Evolutionary conservation across 1,140 invertebrate genomes (phyloP), one percentile per base, ranked within the genome.

Genomic region (Cydia fagiglandana): DNA sequence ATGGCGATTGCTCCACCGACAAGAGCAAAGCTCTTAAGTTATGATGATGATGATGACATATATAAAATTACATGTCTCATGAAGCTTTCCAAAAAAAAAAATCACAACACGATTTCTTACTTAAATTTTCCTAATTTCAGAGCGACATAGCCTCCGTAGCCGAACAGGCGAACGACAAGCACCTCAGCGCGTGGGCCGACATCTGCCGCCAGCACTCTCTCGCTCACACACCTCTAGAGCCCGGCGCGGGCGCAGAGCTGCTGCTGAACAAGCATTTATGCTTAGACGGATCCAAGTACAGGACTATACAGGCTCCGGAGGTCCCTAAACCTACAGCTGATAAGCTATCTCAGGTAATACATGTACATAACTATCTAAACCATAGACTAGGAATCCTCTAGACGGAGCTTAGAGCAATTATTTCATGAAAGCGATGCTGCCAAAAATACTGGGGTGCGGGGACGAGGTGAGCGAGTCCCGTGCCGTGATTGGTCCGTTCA

Each of bases 121-220:
- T 74, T 7, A 13, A 9, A 61, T 75, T 17, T n/a, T 12, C 30
- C 10, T 56, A 30, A 66, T 64, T 93, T 7, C 81, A 96, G 96
- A 93, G 92, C 28, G 96, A 96, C 90, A 93, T 97, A 90, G 94
- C 93, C n/a, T 94, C 94, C 28, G 95, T 97, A 34, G 96, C 97
- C 0, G 97, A 98, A 79, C 97, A 98, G 82, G 97, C 97, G 0
- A 98, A 98, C 91, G 97, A 98, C 87, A 98, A 98, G 87, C 98
- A 98, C 90, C 95, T 98, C 93, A 95, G 94, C 0, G 97, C 97
- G 9, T 99, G 98, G 98, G 97, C 97, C 5, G 96, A 96, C 84
- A 95, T 96, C 66, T 98, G 97, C 88, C 94, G 95, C 77, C 93
- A 93, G 79, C 95, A 97, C 92, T 94, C 93, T 61, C 95, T 98